Evolutionary conservation across 2,113 vertebrate species (phyloP).

Genomic region (Asarcornis scutulata): DNA sequence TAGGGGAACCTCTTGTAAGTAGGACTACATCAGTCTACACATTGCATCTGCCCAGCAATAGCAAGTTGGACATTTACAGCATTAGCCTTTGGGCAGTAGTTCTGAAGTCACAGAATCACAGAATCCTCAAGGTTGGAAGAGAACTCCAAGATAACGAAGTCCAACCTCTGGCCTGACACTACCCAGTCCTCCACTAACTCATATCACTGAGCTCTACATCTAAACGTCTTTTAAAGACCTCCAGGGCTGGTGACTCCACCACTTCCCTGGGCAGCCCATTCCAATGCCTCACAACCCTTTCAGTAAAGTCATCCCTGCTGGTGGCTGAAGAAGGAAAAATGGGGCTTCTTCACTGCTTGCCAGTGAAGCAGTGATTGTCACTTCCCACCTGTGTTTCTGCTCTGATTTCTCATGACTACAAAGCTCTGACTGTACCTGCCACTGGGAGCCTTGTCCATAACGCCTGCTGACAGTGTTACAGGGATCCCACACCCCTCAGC

Average conservation of each 20-base stretch:
- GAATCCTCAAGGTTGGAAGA: no score
- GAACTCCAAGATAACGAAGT: no score
- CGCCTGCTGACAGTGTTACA: neutral
- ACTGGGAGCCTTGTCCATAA: neutral
- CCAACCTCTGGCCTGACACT: no score
- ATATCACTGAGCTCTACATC: no score
- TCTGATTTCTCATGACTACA: neutral
- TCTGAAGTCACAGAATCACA: neutral
- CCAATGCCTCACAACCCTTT: no score
- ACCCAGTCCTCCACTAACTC: no score
- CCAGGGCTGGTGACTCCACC: no score
- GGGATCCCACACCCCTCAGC: accelerated
- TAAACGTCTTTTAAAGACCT: no score
- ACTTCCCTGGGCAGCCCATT: no score
- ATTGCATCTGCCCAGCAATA: neutral
- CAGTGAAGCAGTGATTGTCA: no score
- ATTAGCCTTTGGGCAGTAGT: accelerated
- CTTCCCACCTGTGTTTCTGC: neutral
- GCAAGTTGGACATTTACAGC: neutral
- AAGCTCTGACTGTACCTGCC: neutral
- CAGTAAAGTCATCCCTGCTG: neutral
- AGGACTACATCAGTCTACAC: neutral
- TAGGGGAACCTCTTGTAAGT: neutral
- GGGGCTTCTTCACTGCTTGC: neutral
- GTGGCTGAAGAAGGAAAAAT: neutral